Evolutionary conservation across 2,797 vertebrate genomes (phyloP), one percentile per base, ranked within the genome.

Genomic region (Leptoclinus maculatus): DNA sequence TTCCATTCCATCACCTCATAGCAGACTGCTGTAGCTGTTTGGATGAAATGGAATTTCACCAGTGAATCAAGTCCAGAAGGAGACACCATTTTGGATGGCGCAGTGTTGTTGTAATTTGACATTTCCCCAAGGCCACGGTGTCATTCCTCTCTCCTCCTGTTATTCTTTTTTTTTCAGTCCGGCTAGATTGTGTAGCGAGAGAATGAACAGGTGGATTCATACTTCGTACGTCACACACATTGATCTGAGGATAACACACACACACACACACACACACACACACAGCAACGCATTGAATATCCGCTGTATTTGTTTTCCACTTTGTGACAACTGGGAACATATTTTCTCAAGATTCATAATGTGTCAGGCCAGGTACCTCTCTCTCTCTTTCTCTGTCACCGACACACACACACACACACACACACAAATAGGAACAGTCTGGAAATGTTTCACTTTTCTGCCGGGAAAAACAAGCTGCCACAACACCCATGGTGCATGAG

Each of bases 391-490:
- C 3, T 72, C 57, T 70, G 8, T 32, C 45, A 67, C 47, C 11
- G 19, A 58, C 53, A 53, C 47, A 32, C 27, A 60, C 23, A 66
- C 36, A 56, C 27, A 32, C 43, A 53, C 14, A 57, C 43, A 53
- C 47, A 64, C 16, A 59, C 19, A 65, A 66, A 73, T 43, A 59
- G 11, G 10, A 39, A 78, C 63, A 66, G 41, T 68, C 80, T 75
- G 66, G 67, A 76, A 84, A 66, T 78, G 66, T 85, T 85, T 83
- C 56, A 57, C 60, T 79, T 85, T 69, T 83, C 80, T 83, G 78
- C 51, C 1, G 27, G 71, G 57, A 82, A 83, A 76, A 87, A 78
- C 80, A 83, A 87, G 65, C 71, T 87, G 83, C 75, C 83, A 90
- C 86, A 88, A 85, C 79, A 68, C 58, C 13, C 34, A 66, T 66